These are phyloP conservation scores for Lysandra coridon DNA, from an alignment of 2,888 invertebrate genomes.

Conservation along the genomic window DNA sequence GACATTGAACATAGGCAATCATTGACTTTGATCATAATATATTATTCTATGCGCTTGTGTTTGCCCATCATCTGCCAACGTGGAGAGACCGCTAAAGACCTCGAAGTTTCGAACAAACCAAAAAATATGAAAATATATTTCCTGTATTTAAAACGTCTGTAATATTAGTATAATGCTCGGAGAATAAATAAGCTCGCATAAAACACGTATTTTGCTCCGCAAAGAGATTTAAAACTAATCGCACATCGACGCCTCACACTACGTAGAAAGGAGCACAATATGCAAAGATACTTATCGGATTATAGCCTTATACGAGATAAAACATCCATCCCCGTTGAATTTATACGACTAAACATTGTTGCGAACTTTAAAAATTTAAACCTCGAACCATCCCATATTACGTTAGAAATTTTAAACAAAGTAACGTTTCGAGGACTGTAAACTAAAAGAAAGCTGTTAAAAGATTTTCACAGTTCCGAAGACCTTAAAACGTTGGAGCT, in stretches of 20 bases:
- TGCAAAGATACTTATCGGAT: slow-evolving; percentile 21
- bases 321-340: slow-evolving; percentile 8
- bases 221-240: slow-evolving; percentile 20
- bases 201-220: neutral
- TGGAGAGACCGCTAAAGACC: neutral
- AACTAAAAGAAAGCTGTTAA: slow-evolving; percentile 27
- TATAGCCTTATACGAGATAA: neutral
- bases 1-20: neutral
- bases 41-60: neutral
- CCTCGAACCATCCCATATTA: slow-evolving; percentile 6
- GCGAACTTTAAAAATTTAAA: slow-evolving; percentile 13
- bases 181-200: neutral
- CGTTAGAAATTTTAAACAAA: slow-evolving; percentile 18
- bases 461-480: slow-evolving; percentile 19
- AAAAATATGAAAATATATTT: neutral
- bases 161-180: neutral
- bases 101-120: neutral
- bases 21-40: neutral
- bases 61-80: neutral
- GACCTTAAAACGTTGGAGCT: slow-evolving; percentile 24
- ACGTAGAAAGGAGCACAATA: neutral
- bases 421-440: slow-evolving; percentile 5
- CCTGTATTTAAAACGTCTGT: neutral
- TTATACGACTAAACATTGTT: slow-evolving; percentile 1
- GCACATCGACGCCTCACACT: neutral